Percentiles rank a stretch among this genome's conserved stretches.
These are phyloP conservation scores for Tachypleus tridentatus DNA, from an alignment of 1,140 invertebrate species.

Conservation along the genomic window DNA sequence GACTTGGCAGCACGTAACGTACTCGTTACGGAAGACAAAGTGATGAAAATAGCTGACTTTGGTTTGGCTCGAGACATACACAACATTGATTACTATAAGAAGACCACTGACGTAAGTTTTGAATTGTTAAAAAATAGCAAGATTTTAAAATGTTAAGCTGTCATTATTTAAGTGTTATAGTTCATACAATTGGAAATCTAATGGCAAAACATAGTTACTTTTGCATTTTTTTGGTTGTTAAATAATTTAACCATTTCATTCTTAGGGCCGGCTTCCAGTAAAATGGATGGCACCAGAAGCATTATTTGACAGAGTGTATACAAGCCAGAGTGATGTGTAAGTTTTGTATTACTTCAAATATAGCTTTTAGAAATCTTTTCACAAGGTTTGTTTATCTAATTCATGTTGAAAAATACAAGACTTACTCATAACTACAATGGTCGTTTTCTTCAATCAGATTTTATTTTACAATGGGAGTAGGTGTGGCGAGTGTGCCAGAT, in stretches of 20 bases:
- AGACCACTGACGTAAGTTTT: slow-evolving; percentile 74
- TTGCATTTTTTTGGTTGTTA: too few relatives aligned
- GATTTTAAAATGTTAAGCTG: too few relatives aligned
- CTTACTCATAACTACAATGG: too few relatives aligned
- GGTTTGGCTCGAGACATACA: slow-evolving; percentile 90
- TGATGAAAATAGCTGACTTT: slow-evolving; percentile 90
- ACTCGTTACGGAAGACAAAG: slow-evolving; percentile 78
- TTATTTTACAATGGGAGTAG: too few relatives aligned
- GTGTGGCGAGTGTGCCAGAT: too few relatives aligned
- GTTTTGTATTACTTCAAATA: slow-evolving; percentile 28
- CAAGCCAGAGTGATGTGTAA: slow-evolving; percentile 89
- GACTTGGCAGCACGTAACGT: slow-evolving; percentile 96
- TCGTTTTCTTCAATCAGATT: too few relatives aligned
- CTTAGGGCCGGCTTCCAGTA: slow-evolving; percentile 68
- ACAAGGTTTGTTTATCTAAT: too few relatives aligned
- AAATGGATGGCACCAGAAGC: slow-evolving; percentile 99
- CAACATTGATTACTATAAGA: slow-evolving; percentile 90
- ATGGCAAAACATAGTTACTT: too few relatives aligned
- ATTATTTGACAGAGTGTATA: slow-evolving; percentile 85
- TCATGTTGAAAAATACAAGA: too few relatives aligned
- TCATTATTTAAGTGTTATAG: too few relatives aligned
- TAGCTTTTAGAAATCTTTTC: too few relatives aligned
- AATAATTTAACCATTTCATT: slow-evolving; percentile 28
- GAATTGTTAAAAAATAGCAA: slow-evolving; percentile 2
- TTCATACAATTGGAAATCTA: too few relatives aligned